Evolutionary conservation across 2,113 vertebrate species (phyloP), one percentile per base, ranked within the genome.

Genomic region (Hippocampus abdominalis): DNA sequence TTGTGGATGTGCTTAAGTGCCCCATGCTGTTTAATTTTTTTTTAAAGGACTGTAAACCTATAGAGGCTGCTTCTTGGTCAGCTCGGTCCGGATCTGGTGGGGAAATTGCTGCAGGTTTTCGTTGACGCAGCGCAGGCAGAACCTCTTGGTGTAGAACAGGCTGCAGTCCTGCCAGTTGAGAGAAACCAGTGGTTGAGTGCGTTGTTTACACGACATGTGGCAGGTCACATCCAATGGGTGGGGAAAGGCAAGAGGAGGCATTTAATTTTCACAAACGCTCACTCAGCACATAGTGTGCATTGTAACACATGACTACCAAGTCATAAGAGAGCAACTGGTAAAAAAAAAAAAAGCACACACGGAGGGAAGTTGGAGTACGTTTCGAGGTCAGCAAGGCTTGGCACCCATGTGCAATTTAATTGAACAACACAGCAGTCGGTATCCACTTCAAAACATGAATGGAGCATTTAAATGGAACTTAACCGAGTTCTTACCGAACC

Each of bases 121-220:
- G 71, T 84, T 92, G 72, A 94, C 93, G 62, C 95, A 97, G 7
- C 81, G 91, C 12, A 95, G 85, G 65, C 95, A 96, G 83, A 97
- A 96, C 54, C 94, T 90, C 88, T 90, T 94, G 65, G 93, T 92
- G 89, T 95, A 97, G 90, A 96, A 96, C 1, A 98, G 82, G 64
- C 95, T 96, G 85, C 94, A 96, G 27, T 95, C 94, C 96, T 98
- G 84, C 49, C 61, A 78, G 61, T 48, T 60, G 65, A 80, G 68
- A 75, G 12, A 3, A 36, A 67, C 0, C 18, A 51, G 12, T 66
- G 51, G 25, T 29, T 15, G 23, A 18, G 4, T 20, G 51, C 20
- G 48, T 36, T 60, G 15, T 60, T 32, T 32, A 32, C 27, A 60
- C 46, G 21, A 44, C 4, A 54, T 18, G n/a, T 8, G 16, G 39